Conservation (phyloP, 2,113 vertebrate genomes). For the Calypte anna region DNA sequence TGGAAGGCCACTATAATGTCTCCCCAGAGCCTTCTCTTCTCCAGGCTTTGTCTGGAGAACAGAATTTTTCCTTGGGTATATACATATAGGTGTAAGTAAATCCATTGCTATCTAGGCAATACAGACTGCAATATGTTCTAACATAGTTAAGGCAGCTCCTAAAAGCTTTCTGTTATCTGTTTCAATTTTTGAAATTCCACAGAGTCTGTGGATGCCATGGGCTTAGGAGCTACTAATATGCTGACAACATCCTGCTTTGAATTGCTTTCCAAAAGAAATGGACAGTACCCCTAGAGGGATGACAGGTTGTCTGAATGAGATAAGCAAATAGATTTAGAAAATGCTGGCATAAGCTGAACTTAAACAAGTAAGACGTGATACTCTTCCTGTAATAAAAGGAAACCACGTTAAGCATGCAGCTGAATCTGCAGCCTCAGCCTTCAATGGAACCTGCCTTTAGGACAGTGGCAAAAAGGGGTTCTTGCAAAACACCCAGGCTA, state of each 20-base stretch:
- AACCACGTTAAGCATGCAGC: neutral
- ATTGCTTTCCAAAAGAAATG: constrained; percentile 25
- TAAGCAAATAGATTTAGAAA: constrained; percentile 68
- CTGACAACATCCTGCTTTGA: constrained; percentile 56
- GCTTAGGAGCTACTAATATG: constrained; percentile 13
- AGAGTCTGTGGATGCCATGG: neutral
- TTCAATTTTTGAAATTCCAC: neutral
- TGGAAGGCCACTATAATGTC: no score
- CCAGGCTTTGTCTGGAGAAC: neutral
- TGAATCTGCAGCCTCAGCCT: neutral
- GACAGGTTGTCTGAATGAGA: constrained; percentile 65
- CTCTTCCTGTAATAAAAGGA: neutral
- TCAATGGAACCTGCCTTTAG: neutral
- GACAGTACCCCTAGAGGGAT: constrained; percentile 47
- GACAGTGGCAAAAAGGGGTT: neutral
- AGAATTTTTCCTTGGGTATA: neutral
- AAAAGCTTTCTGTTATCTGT: neutral
- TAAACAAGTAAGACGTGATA: neutral
- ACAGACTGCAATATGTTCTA: neutral
- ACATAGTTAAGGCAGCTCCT: neutral
- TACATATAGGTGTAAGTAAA: neutral
- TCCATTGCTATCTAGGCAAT: neutral
- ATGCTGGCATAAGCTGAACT: constrained; percentile 48
- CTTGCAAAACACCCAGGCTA: neutral
- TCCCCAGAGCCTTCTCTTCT: no score